These are phyloP conservation scores for Regulus satrapa DNA, from an alignment of 2,113 vertebrate species.

Conservation along the genomic window DNA sequence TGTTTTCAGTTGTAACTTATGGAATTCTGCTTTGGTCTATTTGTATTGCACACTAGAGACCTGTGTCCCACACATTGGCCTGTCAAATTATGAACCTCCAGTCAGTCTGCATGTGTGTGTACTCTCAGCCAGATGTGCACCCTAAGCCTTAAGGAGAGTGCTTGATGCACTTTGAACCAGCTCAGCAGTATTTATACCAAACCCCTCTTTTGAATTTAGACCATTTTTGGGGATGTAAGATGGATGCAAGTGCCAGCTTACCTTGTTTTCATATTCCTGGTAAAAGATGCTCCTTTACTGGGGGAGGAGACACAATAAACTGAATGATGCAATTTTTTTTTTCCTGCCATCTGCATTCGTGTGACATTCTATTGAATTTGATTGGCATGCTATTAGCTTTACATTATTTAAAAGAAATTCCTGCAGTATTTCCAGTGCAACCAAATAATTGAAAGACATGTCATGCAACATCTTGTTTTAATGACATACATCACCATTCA, in stretches of 20 bases:
- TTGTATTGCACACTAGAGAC: neutral
- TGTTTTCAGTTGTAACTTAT: neutral
- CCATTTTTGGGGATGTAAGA: neutral
- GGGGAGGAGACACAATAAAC: neutral
- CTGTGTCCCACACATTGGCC: neutral
- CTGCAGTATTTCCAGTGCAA: neutral
- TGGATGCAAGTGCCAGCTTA: neutral
- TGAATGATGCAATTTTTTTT: neutral
- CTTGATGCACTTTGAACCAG: neutral
- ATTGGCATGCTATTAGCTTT: conserved; percentile 23
- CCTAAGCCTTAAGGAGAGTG: neutral
- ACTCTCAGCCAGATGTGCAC: neutral
- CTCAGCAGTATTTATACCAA: neutral
- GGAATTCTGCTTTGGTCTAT: neutral
- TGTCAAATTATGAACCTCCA: neutral
- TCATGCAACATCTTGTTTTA: conserved; percentile 25
- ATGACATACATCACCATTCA: neutral
- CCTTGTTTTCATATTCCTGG: neutral
- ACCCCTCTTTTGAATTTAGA: neutral
- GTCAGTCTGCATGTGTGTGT: neutral
- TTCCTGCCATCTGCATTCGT: neutral
- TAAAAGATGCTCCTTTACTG: neutral
- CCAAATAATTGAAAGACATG: conserved; percentile 44
- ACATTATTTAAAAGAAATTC: conserved; percentile 22
- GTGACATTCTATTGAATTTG: neutral